Percentiles rank a stretch among this genome's conserved stretches.
Conservation (phyloP, 2,888 invertebrate genomes). For the Polyommatus icarus region DNA sequence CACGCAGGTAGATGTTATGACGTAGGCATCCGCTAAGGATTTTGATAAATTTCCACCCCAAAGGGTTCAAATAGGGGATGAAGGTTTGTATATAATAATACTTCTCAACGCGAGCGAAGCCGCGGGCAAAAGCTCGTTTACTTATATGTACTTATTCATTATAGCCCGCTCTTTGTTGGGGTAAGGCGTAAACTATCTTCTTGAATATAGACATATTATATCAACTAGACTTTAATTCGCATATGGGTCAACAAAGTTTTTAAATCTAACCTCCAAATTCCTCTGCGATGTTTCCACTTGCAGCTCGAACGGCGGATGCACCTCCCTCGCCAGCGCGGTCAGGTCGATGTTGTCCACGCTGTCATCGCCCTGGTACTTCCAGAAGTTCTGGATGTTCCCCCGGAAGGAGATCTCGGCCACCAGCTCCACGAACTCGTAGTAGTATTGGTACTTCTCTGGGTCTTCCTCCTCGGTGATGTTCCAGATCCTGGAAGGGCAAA, state of each 20-base stretch:
- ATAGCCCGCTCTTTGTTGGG: too few species aligned
- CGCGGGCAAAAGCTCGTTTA: too few species aligned
- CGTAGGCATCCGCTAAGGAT: too few species aligned
- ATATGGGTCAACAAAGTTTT: not conserved
- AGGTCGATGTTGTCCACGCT: slow-evolving; percentile 79
- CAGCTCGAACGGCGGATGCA: slow-evolving; percentile 59
- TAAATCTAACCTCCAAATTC: slow-evolving; percentile 40
- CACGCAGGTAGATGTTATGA: too few species aligned
- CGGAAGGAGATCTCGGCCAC: slow-evolving; percentile 71
- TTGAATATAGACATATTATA: too few species aligned
- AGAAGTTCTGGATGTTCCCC: slow-evolving; percentile 83
- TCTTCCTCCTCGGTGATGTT: slow-evolving; percentile 66
- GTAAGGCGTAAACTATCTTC: too few species aligned
- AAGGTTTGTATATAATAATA: too few species aligned
- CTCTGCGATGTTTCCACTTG: slow-evolving; percentile 53
- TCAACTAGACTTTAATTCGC: too few species aligned
- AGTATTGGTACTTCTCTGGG: slow-evolving; percentile 61
- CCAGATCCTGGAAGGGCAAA: slow-evolving; percentile 55
- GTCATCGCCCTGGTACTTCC: slow-evolving; percentile 83
- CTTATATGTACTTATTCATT: too few species aligned
- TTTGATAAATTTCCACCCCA: too few species aligned
- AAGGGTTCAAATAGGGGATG: too few species aligned
- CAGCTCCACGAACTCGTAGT: slow-evolving; percentile 66
- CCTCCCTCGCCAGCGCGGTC: slow-evolving; percentile 80
- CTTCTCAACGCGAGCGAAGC: too few species aligned